Evolutionary conservation across 2,797 vertebrate genomes (phyloP), one percentile per base, ranked within the genome.

Genomic region (Hafferia zeledoni): DNA sequence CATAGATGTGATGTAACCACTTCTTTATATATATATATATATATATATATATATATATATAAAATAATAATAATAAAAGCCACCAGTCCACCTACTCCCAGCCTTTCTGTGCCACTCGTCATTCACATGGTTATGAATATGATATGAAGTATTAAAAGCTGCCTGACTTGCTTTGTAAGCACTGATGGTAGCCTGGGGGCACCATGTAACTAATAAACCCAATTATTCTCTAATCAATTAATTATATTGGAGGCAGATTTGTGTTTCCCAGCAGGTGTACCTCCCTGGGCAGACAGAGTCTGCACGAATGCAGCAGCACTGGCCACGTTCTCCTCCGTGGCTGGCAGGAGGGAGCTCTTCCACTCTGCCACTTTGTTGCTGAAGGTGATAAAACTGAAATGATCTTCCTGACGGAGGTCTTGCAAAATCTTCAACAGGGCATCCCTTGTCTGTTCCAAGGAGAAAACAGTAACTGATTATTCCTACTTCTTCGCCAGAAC

Each of bases 331-430:
- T 94, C 69, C 3, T 90, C 15, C 1, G 98, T 98, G 77, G 99
- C 99, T 95, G 96, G 97, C 92, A 97, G 92, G 50, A 99, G 93
- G 4, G 82, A 89, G 4, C 95, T 52, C 64, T 79, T 97, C 99
- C 99, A 99, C 50, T 95, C 70, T 4, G 2, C 8, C 12, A 97
- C 75, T 0, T 0, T 0, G 15, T 3, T 0, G 53, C 87, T 98
- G 97, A 99, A 99, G 75, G 90, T 75, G 71, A 99, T 93, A 47
- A 99, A 94, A 49, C 95, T 97, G 96, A 99, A 99, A 96, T 97
- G 96, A 90, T 99, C 99, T 13, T 98, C 97, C 23, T 95, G 77
- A 19, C 96, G 95, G 28, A 99, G 97, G 37, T 99, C 98, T 39
- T 81, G 96, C 69, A 99, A 95, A 72, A 99, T 99, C 95, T 98